Base-by-base conservation (phyloP, 2,888 invertebrate genomes). In the Drosophila parthenogenetica region DNA sequence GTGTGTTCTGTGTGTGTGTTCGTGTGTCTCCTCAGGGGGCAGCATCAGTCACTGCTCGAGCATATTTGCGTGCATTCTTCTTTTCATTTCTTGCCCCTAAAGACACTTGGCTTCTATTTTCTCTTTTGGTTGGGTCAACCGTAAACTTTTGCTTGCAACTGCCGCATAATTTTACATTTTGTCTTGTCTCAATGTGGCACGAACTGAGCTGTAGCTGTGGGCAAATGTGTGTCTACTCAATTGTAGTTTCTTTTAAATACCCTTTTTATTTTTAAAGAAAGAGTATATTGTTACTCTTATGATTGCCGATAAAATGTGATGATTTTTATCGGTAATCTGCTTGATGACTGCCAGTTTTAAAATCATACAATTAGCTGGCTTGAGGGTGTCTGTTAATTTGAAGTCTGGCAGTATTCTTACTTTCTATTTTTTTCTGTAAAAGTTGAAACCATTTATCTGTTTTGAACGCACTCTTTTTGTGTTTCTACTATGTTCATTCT, bases 361-460 rank as follows among this genome's bases (percentile, higher is more conserved):
- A n/a, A n/a, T n/a, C n/a, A n/a, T n/a, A n/a, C n/a, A n/a, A n/a
- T n/a, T n/a, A n/a, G n/a, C n/a, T n/a, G n/a, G n/a, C n/a, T n/a
- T n/a, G n/a, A n/a, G n/a, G n/a, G n/a, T n/a, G n/a, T n/a, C n/a
- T n/a, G n/a, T n/a, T n/a, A n/a, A n/a, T n/a, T n/a, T n/a, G n/a
- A n/a, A n/a, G 22, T 22, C 22, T 5, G 22, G 5, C 19, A 19
- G 1, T 3, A 3, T 19, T 3, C 3, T 5, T 1, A 5, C 22
- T 39, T 29, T 53, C 5, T 5, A 22, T 1, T 25, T 53, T 77
- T 86, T 75, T 87, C 87, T 86, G 79, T 75, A 87, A 88, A 85
- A 79, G 70, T 85, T 81, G 79, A 76, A 57, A 84, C 62, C 86
- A 85, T 82, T 89, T 89, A 87, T 87, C 86, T 79, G 88, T 77